Percentiles rank a stretch among this genome's conserved stretches.
Conservation (phyloP, 2,113 vertebrate genomes). For the Sturnus vulgaris region DNA sequence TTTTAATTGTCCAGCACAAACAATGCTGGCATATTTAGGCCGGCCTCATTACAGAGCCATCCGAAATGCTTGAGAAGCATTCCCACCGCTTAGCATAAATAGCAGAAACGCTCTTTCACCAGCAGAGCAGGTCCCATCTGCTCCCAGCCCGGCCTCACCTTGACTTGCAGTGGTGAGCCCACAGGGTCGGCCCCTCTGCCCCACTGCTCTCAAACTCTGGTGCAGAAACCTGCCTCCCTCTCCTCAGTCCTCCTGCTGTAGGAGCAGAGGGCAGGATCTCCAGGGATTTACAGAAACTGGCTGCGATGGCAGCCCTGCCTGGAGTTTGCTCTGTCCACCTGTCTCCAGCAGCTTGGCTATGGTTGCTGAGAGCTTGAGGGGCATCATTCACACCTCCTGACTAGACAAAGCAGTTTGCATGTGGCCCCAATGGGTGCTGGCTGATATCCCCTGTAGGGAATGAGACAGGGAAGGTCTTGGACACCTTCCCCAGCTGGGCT, state of each 20-base stretch:
- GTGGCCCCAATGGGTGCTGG: neutral
- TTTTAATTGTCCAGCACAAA: conserved; percentile 89
- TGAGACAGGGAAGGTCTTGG: neutral
- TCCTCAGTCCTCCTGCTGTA: accelerated
- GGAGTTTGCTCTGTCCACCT: conserved; percentile 82
- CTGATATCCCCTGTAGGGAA: neutral
- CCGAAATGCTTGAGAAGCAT: conserved; percentile 85
- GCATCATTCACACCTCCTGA: conserved; percentile 73
- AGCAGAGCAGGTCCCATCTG: conserved; percentile 96
- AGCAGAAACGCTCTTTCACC: conserved; percentile 88
- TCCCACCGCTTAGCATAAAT: conserved; percentile 92
- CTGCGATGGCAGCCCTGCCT: neutral
- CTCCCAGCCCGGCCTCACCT: conserved; percentile 91
- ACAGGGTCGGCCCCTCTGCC: accelerated
- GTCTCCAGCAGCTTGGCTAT: conserved; percentile 65
- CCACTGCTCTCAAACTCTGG: conserved; percentile 77
- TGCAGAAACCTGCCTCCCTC: conserved; percentile 58
- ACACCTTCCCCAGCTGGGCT: neutral
- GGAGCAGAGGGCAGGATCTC: neutral
- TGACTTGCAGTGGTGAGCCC: conserved; percentile 83
- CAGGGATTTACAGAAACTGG: neutral
- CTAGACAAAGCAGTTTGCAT: neutral
- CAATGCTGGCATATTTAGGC: conserved; percentile 91
- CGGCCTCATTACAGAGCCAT: conserved; percentile 90
- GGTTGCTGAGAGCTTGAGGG: conserved; percentile 72